These are phyloP conservation scores for Poeciliopsis prolifica DNA, from an alignment of 2,113 vertebrate species.

Conservation along the genomic window DNA sequence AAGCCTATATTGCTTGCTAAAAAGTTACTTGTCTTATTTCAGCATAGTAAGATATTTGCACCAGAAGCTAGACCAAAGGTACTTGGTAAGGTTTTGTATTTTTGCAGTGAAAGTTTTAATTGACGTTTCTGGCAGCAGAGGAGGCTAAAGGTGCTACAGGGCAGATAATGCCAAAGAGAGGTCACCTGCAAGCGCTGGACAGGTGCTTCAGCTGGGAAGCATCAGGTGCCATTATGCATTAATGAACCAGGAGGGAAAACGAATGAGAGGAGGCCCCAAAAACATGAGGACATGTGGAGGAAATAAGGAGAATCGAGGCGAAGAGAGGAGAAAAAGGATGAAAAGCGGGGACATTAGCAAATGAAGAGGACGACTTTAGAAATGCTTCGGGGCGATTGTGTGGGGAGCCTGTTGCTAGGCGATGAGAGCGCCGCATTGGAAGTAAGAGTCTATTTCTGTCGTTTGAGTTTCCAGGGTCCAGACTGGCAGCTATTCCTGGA, in stretches of 20 bases:
- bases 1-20: no score
- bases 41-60: no score
- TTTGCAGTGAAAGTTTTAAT: not conserved
- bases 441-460: slow-evolving; percentile 80
- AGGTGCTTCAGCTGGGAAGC: slow-evolving; percentile 45
- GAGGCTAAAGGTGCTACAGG: slow-evolving; percentile 1
- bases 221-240: slow-evolving; percentile 38
- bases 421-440: slow-evolving; percentile 72
- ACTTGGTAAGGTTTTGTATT: no score
- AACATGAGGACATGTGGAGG: slow-evolving; percentile 21
- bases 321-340: slow-evolving; percentile 15
- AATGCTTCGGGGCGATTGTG: slow-evolving; percentile 71
- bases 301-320: slow-evolving; percentile 10
- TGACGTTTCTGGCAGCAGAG: not conserved
- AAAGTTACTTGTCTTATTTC: no score
- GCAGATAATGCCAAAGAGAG: slow-evolving; percentile 13
- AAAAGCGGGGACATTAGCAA: slow-evolving; percentile 46
- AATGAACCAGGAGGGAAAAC: slow-evolving; percentile 9
- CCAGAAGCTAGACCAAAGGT: no score
- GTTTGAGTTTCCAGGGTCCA: slow-evolving; percentile 83
- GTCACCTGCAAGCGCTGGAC: slow-evolving; percentile 9
- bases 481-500: slow-evolving; percentile 83
- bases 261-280: slow-evolving; percentile 17
- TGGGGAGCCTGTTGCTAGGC: slow-evolving; percentile 83
- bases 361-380: slow-evolving; percentile 54